Evolutionary conservation across 2,888 invertebrate genomes (phyloP), one percentile per base, ranked within the genome.

Genomic region (Patella depressa): DNA sequence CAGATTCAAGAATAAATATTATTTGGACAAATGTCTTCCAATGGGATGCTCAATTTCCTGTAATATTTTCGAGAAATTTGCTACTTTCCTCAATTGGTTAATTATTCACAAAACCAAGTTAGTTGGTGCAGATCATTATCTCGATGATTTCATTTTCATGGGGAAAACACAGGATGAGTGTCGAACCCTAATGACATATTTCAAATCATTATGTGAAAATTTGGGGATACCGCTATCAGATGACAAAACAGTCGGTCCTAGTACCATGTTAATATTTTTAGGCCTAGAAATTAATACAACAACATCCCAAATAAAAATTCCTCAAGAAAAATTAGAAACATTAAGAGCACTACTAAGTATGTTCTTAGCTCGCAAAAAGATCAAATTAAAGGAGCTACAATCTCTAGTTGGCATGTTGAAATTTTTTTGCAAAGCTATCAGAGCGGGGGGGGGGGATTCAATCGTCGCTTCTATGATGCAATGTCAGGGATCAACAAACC

Each of bases 11-110:
- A 7, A n/a, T 79, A 77, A 54, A n/a, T n/a, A n/a, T n/a, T n/a
- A n/a, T n/a, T 55, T 77, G 15, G 79, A 79, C 73, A 79, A 79
- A 24, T 74, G 70, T 59, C 19, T 79, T 65, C 77, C 74, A 29
- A 53, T 77, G 70, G 76, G 76, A 9, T 71, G 53, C 70, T 73
- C 74, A 14, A 76, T 77, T 3, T 70, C 74, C 14, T 79, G 76
- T 70, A 19, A 54, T 29, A 55, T 53, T 3, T 77, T 74, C 71
- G 65, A 79, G 53, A 76, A 24, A 70, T 77, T 79, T 74, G 53
- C 72, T n/a, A 65, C 59, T 12, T 79, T 79, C 57, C 17, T 76
- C 2, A 57, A 79, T 45, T 77, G 53, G 70, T 12, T 73, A 34
- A 19, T 59, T 9, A 24, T n/a, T 29, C 54, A 59, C 9, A 72